phyloP scores from a whole-genome alignment of 2,113 vertebrate species.

The Nematolebias whitei region DNA sequence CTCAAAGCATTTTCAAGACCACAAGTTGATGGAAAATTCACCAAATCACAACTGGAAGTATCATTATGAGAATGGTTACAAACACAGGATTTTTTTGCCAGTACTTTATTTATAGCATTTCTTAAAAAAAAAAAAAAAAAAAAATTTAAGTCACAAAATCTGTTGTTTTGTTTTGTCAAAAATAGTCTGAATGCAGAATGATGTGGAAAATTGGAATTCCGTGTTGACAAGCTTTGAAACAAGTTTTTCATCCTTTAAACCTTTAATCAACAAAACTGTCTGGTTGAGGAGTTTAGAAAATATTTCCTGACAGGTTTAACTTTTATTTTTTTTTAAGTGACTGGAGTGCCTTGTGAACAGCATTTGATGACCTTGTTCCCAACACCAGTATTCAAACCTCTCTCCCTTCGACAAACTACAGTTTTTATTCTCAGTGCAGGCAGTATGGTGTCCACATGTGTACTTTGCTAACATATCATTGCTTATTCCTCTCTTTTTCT shows the following conservation, averaged over 20 bases:
- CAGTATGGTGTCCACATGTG: neutral
- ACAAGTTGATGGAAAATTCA: neutral
- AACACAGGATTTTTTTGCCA: neutral
- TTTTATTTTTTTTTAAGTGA: neutral
- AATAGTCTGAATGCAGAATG: too few species aligned
- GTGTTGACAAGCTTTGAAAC: too few species aligned
- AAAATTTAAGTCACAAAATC: too few species aligned
- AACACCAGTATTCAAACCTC: neutral
- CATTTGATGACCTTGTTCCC: neutral
- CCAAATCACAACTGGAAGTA: neutral
- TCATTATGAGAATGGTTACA: neutral
- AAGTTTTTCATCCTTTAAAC: neutral
- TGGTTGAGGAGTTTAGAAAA: neutral
- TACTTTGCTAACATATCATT: conserved; percentile 22
- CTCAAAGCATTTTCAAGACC: neutral
- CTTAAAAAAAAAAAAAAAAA: neutral
- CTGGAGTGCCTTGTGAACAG: neutral
- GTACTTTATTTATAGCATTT: neutral
- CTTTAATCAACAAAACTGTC: neutral
- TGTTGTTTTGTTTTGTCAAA: too few species aligned
- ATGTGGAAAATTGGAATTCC: too few species aligned
- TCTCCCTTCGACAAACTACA: neutral
- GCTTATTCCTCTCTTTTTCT: conserved; percentile 6
- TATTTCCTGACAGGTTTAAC: neutral
- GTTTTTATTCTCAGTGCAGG: conserved; percentile 4